Evolutionary conservation across 2,113 vertebrate species (phyloP).

Genomic region (Asarcornis scutulata): DNA sequence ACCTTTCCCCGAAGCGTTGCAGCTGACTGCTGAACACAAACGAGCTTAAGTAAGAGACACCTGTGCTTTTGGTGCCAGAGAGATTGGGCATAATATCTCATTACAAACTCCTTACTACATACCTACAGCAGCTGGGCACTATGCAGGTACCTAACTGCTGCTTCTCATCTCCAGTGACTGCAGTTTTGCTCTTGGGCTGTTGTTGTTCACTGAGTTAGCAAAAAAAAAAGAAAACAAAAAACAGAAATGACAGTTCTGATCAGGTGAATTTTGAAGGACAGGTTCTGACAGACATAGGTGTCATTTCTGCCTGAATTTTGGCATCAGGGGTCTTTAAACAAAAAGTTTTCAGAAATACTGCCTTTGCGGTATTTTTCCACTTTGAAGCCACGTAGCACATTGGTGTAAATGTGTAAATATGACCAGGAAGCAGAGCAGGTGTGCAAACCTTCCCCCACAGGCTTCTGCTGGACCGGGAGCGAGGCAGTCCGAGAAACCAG

Average conservation of each 20-base stretch:
- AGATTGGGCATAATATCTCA: neutral
- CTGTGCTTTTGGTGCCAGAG: rapidly evolving
- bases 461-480: neutral
- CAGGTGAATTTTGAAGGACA: neutral
- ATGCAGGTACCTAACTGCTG: neutral
- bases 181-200: neutral
- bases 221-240: neutral
- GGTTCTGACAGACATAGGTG: rapidly evolving
- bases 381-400: neutral
- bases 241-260: neutral
- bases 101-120: neutral
- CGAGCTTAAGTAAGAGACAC: neutral
- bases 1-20: neutral
- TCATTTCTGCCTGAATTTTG: neutral
- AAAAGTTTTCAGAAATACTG: neutral
- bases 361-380: rapidly evolving
- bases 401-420: neutral
- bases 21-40: neutral
- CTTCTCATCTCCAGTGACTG: neutral
- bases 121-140: neutral
- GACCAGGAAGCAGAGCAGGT: neutral
- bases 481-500: neutral
- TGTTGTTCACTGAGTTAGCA: neutral
- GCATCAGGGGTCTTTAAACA: neutral
- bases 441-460: neutral